Conservation (phyloP, 2,888 invertebrate species). For the Hirtodrosophila alboralis region DNA sequence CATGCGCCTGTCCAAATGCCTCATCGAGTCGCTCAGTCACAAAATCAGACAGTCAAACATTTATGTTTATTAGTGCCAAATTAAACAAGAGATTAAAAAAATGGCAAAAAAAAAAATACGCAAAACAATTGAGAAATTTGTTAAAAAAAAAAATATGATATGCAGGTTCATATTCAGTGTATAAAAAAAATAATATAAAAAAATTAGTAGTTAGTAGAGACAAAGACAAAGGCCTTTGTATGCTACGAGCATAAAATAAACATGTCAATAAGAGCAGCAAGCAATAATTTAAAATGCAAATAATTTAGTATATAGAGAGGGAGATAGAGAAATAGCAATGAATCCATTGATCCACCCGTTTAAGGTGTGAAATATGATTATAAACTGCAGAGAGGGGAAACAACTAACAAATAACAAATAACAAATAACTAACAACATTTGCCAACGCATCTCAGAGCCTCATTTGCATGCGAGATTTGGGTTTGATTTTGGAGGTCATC, state of each 20-base stretch:
- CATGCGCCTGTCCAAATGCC: constrained; percentile 45
- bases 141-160: constrained; percentile 51
- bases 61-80: constrained; percentile 63
- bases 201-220: too few relatives aligned
- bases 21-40: constrained; percentile 23
- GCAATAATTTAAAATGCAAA: constrained; percentile 78
- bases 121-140: constrained; percentile 68
- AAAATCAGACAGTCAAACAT: constrained; percentile 38
- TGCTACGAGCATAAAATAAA: constrained; percentile 58
- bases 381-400: constrained; percentile 18
- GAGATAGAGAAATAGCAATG: constrained; percentile 39
- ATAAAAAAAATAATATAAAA: constrained; percentile 29
- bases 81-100: constrained; percentile 58
- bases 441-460: constrained; percentile 66
- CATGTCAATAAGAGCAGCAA: constrained; percentile 71
- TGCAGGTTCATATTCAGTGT: constrained; percentile 25
- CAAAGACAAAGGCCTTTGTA: constrained; percentile 68
- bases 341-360: constrained; percentile 60
- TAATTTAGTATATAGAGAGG: too few relatives aligned
- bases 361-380: constrained; percentile 76
- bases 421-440: constrained; percentile 51
- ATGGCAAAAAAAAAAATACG: constrained; percentile 33
- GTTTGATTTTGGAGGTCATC: constrained; percentile 47
- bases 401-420: constrained; percentile 6
- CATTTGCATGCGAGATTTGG: constrained; percentile 61